Percentiles rank a stretch among this genome's conserved stretches.
Evolutionary conservation across 2,888 invertebrate genomes (phyloP).

Genomic region (Elegia similella): DNA sequence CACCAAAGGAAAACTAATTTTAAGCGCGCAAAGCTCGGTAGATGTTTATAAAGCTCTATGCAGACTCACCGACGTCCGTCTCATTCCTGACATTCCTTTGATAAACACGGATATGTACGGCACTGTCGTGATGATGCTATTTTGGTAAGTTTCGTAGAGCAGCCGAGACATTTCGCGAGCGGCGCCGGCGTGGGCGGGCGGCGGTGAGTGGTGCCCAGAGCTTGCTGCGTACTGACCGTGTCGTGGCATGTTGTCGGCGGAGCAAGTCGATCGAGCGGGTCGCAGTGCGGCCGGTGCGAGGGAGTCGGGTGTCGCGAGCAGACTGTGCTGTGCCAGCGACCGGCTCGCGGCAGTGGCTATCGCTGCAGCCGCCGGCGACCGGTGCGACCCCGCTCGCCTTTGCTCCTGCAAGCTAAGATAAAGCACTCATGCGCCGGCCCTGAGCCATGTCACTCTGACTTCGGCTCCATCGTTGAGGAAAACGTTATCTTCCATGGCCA

Average conservation of each 20-base stretch:
- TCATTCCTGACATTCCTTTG: background rate
- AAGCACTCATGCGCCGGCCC: background rate
- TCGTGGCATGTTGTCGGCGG: constrained; percentile 30
- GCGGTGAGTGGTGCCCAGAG: background rate
- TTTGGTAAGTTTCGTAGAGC: background rate
- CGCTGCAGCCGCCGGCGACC: constrained; percentile 25
- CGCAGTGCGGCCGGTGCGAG: constrained; percentile 15
- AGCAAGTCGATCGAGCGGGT: constrained; percentile 1
- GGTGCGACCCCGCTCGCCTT: background rate
- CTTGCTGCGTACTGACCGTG: constrained; percentile 42
- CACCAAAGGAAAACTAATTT: background rate
- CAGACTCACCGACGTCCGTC: background rate
- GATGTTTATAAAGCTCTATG: background rate
- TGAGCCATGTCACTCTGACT: background rate
- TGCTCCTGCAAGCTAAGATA: background rate
- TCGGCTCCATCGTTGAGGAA: too few relatives aligned
- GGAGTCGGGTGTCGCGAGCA: constrained; percentile 21
- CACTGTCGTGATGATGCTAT: background rate
- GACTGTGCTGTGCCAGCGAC: constrained; percentile 26
- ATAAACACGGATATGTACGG: background rate
- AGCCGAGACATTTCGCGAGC: background rate
- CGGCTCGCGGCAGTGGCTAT: constrained; percentile 13
- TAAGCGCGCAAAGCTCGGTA: background rate
- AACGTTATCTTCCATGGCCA: too few relatives aligned
- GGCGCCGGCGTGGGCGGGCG: background rate